Evolutionary conservation across 2,888 invertebrate genomes (phyloP).

Genomic region (Slavum lentiscoides): DNA sequence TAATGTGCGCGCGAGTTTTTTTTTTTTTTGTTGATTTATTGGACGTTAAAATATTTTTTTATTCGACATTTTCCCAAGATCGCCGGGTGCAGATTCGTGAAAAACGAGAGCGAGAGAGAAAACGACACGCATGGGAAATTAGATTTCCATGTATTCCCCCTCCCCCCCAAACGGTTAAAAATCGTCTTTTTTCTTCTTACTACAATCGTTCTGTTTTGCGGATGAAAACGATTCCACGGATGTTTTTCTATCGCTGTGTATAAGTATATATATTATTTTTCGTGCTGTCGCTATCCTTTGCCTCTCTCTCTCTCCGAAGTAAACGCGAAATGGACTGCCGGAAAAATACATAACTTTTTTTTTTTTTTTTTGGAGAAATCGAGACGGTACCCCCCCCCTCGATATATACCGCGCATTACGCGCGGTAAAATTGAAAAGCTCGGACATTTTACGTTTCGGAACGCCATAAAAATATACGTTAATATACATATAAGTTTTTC

Average conservation of each 20-base stretch:
- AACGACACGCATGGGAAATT: constrained; percentile 50
- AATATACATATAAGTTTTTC: neutral
- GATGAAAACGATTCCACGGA: neutral
- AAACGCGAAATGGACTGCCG: neutral
- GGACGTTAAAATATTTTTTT: neutral
- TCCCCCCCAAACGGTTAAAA: constrained; percentile 22
- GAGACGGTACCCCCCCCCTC: neutral
- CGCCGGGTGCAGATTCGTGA: neutral
- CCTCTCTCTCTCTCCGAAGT: too few species aligned
- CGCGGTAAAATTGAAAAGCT: constrained; percentile 18
- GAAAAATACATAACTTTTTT: neutral
- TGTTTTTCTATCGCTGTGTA: neutral
- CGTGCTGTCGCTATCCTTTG: neutral
- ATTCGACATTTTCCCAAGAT: neutral
- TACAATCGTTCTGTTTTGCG: neutral
- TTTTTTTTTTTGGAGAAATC: neutral
- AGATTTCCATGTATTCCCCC: constrained; percentile 31
- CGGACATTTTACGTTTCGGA: constrained; percentile 2
- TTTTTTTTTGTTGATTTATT: neutral
- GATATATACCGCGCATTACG: neutral
- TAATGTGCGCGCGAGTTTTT: neutral
- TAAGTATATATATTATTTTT: neutral
- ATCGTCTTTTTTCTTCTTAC: constrained; percentile 29
- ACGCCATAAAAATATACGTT: constrained; percentile 6
- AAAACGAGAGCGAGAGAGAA: neutral